These are phyloP conservation scores for Gorsachius goisagi DNA, from an alignment of 2,113 vertebrate species.

Conservation along the genomic window DNA sequence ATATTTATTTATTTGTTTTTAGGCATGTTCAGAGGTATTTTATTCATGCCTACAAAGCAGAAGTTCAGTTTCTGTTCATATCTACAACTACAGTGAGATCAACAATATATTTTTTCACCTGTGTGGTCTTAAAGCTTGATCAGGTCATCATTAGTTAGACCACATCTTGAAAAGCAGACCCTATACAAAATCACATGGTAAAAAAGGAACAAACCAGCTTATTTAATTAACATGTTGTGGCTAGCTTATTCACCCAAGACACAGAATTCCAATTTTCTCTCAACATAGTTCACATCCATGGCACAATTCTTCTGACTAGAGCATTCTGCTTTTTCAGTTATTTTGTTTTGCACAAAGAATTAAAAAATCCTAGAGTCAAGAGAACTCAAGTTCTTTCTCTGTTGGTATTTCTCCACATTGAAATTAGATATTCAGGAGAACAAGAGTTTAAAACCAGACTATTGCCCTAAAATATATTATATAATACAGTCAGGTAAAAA, in stretches of 20 bases:
- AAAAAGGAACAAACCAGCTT: background rate
- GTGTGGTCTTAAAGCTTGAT: background rate
- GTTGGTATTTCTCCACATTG: background rate
- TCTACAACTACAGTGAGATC: background rate
- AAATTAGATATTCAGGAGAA: background rate
- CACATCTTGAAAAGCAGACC: background rate
- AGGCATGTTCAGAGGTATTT: background rate
- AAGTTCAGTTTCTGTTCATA: background rate
- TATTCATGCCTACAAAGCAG: background rate
- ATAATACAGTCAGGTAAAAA: background rate
- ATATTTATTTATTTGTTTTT: background rate
- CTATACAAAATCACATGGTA: background rate
- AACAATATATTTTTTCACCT: background rate
- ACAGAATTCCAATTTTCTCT: background rate
- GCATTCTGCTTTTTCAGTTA: background rate
- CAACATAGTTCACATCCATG: background rate
- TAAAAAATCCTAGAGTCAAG: background rate
- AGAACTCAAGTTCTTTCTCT: background rate
- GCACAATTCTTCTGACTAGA: background rate
- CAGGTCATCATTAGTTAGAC: background rate
- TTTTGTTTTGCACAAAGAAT: background rate
- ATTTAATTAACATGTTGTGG: background rate
- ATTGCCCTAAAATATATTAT: background rate
- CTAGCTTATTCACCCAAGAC: background rate
- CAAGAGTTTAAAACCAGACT: background rate